Evolutionary conservation across 2,113 vertebrate genomes (phyloP).

Genomic region (Bos indicus): DNA sequence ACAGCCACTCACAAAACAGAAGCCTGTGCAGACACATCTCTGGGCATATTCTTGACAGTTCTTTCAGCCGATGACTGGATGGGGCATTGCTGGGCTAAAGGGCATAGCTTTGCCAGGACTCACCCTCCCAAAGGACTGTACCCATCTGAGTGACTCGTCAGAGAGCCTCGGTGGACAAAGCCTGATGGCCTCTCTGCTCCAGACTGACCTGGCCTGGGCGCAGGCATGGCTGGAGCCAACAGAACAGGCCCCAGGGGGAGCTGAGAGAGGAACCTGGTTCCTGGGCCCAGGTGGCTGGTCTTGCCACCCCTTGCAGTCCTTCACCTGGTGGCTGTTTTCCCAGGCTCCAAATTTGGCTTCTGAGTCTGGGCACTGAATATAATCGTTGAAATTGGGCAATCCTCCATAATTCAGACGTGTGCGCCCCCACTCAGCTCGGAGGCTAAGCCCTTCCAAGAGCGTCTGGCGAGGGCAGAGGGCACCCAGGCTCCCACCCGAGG

Average conservation of each 20-base stretch:
- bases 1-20: background rate
- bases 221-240: background rate
- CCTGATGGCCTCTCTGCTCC: background rate
- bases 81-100: background rate
- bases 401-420: background rate
- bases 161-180: background rate
- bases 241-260: background rate
- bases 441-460: background rate
- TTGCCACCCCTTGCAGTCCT: background rate
- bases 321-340: background rate
- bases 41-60: background rate
- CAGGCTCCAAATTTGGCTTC: background rate
- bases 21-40: background rate
- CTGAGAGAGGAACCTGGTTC: background rate
- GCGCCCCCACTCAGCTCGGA: rapidly evolving
- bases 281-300: background rate
- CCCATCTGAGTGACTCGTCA: background rate
- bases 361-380: background rate
- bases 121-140: background rate
- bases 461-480: background rate
- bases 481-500: background rate
- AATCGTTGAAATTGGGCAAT: background rate
- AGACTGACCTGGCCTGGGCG: background rate
- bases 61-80: background rate
- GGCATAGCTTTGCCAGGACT: background rate